Percentiles rank a stretch among this genome's conserved stretches.
These are phyloP conservation scores for Ischnura elegans DNA, from an alignment of 2,888 invertebrate genomes.

Conservation along the genomic window DNA sequence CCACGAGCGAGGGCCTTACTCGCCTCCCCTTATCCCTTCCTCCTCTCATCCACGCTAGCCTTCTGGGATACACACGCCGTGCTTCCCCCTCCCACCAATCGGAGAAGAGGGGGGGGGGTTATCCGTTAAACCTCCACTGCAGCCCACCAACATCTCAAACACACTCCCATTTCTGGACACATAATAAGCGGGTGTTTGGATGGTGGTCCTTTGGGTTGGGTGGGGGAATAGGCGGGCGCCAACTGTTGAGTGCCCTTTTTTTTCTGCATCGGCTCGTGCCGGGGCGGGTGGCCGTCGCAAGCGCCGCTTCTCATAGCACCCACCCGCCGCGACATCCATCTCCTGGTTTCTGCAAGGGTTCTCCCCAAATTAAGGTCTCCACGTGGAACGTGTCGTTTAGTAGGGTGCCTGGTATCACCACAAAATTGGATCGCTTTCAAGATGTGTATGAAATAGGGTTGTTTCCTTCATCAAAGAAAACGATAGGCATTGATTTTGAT, in stretches of 20 bases:
- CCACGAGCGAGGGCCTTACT: neutral
- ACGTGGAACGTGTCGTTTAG: neutral
- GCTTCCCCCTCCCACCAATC: neutral
- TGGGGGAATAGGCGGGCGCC: neutral
- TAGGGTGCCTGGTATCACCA: neutral
- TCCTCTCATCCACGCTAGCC: neutral
- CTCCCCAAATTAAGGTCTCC: too few species aligned
- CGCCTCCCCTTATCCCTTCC: too few species aligned
- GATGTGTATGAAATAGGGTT: too few species aligned
- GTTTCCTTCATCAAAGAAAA: too few species aligned
- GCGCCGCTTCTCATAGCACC: neutral
- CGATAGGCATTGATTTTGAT: too few species aligned
- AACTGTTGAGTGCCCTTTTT: constrained; percentile 25
- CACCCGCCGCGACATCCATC: neutral
- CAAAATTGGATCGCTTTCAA: neutral
- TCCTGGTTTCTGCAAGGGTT: neutral
- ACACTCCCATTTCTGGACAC: neutral
- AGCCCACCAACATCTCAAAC: neutral
- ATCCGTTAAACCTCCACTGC: neutral
- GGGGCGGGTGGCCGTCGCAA: neutral
- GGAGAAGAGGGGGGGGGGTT: too few species aligned
- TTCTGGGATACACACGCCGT: neutral
- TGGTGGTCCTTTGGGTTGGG: neutral
- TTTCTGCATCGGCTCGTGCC: neutral
- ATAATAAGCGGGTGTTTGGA: neutral